A percentile compares a stretch with the other conserved stretches of the same genome.
These are phyloP conservation scores for Asbolus verrucosus DNA, from an alignment of 1,140 invertebrate species.

Conservation along the genomic window DNA sequence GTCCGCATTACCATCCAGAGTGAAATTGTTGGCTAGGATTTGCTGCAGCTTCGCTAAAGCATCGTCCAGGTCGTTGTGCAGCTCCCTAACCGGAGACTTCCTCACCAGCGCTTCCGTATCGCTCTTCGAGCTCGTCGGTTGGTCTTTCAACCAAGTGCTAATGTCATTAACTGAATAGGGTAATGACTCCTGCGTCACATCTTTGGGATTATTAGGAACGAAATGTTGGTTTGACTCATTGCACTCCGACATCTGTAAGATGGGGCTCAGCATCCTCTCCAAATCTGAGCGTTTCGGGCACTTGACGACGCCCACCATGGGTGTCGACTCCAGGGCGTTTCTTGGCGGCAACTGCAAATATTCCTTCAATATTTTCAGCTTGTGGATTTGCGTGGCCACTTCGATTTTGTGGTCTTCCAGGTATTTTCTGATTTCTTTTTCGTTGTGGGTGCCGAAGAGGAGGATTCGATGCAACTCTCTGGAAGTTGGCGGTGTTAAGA, in stretches of 20 bases:
- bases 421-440: constrained; percentile 66
- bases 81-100: constrained; percentile 52
- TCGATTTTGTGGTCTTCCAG: constrained; percentile 68
- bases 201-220: not conserved
- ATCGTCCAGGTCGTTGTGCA: constrained; percentile 71
- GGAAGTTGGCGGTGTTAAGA: constrained; percentile 20
- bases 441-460: constrained; percentile 55
- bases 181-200: constrained; percentile 53
- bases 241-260: constrained; percentile 60
- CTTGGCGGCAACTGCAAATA: constrained; percentile 5
- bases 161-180: constrained; percentile 70
- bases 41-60: constrained; percentile 72
- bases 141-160: constrained; percentile 68
- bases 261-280: constrained; percentile 67
- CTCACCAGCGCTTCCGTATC: constrained; percentile 17
- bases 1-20: constrained; percentile 66
- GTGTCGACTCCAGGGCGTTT: constrained; percentile 59
- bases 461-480: constrained; percentile 61
- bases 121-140: constrained; percentile 28
- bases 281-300: constrained; percentile 4
- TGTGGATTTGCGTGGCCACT: constrained; percentile 70
- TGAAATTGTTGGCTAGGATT: constrained; percentile 72
- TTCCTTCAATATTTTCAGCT: constrained; percentile 70
- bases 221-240: constrained; percentile 3
- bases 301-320: constrained; percentile 50